Percentiles rank a stretch among this genome's conserved stretches.
Conservation (phyloP, 2,113 vertebrate genomes). For the Prinia subflava region DNA sequence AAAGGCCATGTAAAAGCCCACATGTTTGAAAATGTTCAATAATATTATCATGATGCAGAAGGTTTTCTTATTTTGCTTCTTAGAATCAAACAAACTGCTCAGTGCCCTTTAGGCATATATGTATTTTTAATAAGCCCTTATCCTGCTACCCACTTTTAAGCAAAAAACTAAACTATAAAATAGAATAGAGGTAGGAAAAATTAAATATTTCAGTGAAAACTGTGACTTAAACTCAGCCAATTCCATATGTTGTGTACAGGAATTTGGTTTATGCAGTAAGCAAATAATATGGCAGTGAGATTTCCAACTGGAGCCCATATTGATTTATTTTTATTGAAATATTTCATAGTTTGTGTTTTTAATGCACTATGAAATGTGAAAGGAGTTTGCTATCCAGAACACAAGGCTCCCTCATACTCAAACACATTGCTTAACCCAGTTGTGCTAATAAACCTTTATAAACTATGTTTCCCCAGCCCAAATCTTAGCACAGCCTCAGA, state of each 20-base stretch:
- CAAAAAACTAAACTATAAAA: not conserved
- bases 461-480: conserved; percentile 47
- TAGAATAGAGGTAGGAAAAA: not conserved
- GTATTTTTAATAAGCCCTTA: not conserved
- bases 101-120: not conserved
- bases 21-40: not conserved
- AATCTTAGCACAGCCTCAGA: conserved; percentile 40
- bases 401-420: conserved; percentile 45
- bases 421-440: conserved; percentile 59
- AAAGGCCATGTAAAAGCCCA: not conserved
- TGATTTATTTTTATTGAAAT: conserved; percentile 62
- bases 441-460: conserved; percentile 70
- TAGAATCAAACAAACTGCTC: not conserved
- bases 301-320: conserved; percentile 57
- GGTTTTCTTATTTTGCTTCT: not conserved
- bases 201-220: conserved; percentile 10
- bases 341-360: conserved; percentile 48
- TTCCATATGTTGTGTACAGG: not conserved
- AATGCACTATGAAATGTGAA: conserved; percentile 52
- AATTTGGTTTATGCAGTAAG: conserved; percentile 49
- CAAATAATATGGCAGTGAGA: conserved; percentile 54
- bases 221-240: conserved; percentile 29
- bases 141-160: not conserved
- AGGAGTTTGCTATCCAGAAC: conserved; percentile 32
- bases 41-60: not conserved